Conservation (phyloP, 1,140 invertebrate species). For the Aphidius ervi region DNA sequence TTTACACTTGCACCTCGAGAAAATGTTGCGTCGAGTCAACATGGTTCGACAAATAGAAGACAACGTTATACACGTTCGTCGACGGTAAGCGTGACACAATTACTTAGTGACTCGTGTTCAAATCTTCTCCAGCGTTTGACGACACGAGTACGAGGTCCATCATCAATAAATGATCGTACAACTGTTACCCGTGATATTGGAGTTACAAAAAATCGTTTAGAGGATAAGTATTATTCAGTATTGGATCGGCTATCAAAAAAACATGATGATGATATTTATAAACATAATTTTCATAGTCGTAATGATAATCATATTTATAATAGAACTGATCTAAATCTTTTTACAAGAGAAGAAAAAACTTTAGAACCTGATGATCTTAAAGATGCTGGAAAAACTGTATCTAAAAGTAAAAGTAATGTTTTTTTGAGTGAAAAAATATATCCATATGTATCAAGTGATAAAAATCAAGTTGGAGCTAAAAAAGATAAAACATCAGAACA, state of each 20-base stretch:
- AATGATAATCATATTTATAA: constrained; percentile 28
- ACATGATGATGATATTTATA: constrained; percentile 39
- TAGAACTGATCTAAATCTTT: constrained; percentile 36
- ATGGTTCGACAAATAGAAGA: constrained; percentile 21
- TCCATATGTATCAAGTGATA: constrained; percentile 55
- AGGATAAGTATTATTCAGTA: constrained; percentile 71
- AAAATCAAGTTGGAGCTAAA: constrained; percentile 18
- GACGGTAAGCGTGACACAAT: constrained; percentile 69
- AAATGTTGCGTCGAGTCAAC: constrained; percentile 44
- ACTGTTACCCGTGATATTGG: constrained; percentile 39
- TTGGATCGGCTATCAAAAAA: constrained; percentile 65
- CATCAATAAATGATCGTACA: constrained; percentile 35
- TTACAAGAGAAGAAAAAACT: constrained; percentile 57
- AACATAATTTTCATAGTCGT: constrained; percentile 50
- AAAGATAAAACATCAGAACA: constrained; percentile 13
- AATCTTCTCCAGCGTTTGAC: constrained; percentile 75
- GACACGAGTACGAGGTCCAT: constrained; percentile 66
- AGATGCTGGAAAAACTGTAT: constrained; percentile 17
- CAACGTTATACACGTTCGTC: constrained; percentile 27
- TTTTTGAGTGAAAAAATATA: constrained; percentile 66
- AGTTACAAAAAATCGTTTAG: constrained; percentile 61
- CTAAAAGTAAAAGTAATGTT: constrained; percentile 52
- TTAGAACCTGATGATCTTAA: constrained; percentile 53
- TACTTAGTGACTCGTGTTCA: constrained; percentile 78
- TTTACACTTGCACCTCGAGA: constrained; percentile 45